Evolutionary conservation across 2,113 vertebrate genomes (phyloP).

Genomic region (Oreochromis spilurus): DNA sequence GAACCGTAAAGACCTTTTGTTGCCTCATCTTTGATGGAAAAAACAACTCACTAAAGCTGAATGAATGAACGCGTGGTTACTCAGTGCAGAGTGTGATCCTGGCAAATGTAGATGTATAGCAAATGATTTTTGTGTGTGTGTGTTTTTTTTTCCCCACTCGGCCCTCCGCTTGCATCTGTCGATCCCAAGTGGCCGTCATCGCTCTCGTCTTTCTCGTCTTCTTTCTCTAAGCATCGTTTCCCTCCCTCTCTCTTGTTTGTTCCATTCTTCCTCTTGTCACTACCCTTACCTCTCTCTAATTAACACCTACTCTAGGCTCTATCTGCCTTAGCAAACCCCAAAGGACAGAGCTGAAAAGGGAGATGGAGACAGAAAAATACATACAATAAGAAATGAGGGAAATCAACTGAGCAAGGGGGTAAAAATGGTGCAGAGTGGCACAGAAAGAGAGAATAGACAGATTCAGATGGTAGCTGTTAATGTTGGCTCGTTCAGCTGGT

Average conservation of each 20-base stretch:
- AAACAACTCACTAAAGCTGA: constrained; percentile 7
- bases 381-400: constrained; percentile 19
- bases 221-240: constrained; percentile 5
- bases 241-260: constrained; percentile 40
- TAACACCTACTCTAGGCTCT: constrained; percentile 52
- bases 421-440: background rate
- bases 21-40: constrained; percentile 30
- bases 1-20: constrained; percentile 50
- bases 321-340: constrained; percentile 44
- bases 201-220: background rate
- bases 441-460: background rate
- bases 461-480: background rate
- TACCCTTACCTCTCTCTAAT: constrained; percentile 53
- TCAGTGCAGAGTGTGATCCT: background rate
- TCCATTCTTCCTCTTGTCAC: constrained; percentile 36
- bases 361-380: constrained; percentile 25
- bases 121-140: background rate
- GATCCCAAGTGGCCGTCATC: background rate
- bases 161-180: background rate
- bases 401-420: constrained; percentile 1
- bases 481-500: background rate
- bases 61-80: constrained; percentile 3
- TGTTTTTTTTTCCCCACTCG: background rate
- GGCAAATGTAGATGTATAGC: background rate
- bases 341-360: constrained; percentile 41